Conservation (phyloP, 2,797 vertebrate genomes). For the Amblyraja radiata region DNA sequence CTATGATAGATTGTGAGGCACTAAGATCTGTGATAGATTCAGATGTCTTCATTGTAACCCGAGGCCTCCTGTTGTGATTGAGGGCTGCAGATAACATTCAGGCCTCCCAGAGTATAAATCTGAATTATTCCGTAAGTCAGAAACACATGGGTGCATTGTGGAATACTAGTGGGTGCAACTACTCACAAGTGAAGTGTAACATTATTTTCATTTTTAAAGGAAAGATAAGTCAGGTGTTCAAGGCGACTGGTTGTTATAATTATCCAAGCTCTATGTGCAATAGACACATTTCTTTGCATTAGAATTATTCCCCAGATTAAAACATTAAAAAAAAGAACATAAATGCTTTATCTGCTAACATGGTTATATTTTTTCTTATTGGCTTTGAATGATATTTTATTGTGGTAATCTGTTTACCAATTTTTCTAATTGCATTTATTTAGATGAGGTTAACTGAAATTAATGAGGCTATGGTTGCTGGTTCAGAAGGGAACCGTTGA, state of each 20-base stretch:
- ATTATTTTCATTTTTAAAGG: background rate
- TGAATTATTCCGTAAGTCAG: conserved; percentile 26
- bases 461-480: background rate
- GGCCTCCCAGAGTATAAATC: conserved; percentile 26
- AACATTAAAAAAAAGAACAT: background rate
- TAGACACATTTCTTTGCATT: background rate
- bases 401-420: background rate
- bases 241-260: background rate
- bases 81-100: conserved; percentile 23
- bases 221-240: background rate
- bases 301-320: background rate
- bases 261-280: background rate
- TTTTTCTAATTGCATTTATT: background rate
- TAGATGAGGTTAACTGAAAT: background rate
- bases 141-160: conserved; percentile 27
- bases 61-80: background rate
- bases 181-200: conserved; percentile 6
- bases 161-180: background rate
- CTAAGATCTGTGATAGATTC: conserved; percentile 32
- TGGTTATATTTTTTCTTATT: background rate
- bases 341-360: background rate
- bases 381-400: background rate
- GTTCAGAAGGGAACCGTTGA: too few relatives aligned
- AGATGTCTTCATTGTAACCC: conserved; percentile 33
- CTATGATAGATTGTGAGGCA: conserved; percentile 35